Evolutionary conservation across 2,113 vertebrate species (phyloP), one percentile per base, ranked within the genome.

Genomic region (Neogale vison): DNA sequence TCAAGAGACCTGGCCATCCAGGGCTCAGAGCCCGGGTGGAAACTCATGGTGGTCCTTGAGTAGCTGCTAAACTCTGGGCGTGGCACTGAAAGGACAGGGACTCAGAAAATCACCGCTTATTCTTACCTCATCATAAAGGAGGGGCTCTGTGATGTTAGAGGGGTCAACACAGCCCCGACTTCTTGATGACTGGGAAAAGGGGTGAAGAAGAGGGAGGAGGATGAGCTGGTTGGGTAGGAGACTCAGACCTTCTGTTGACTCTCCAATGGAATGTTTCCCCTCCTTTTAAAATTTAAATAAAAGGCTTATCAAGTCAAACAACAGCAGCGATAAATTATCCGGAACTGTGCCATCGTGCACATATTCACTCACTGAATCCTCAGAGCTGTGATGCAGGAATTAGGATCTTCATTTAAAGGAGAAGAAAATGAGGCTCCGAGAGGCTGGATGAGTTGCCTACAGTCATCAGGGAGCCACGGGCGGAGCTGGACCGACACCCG

Each of bases 221-320:
- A 17, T 2, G 12, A 45, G 20, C 20, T 34, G 36, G 9, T 42
- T 69, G 26, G 61, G 34, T 24, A 20, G 76, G 50, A 94, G 59
- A 36, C 23, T 34, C 26, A 82, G 26, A 65, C 50, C 82, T 86
- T 82, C 85, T 84, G 15, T 39, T 42, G 34, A 63, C 34, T 61
- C 31, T 77, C 29, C n/a, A 55, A 24, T n/a, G 13, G 45, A 84
- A 79, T 59, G 50, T 67, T 52, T 4, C 20, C 6, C 26, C 20
- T 63, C n/a, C 57, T 93, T 92, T 79, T 74, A 89, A 94, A 93
- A 96, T 81, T 65, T 36, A 17, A 52, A 52, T 52, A 52, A 52
- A 52, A 52, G 29, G 79, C n/a, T 77, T 63, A 84, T 7, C 85
- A 95, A 71, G 36, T 39, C 52, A 77, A 18, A 31, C 36, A 71